Evolutionary conservation across 2,113 vertebrate genomes (phyloP), one percentile per base, ranked within the genome.

Genomic region (Sprattus sprattus): DNA sequence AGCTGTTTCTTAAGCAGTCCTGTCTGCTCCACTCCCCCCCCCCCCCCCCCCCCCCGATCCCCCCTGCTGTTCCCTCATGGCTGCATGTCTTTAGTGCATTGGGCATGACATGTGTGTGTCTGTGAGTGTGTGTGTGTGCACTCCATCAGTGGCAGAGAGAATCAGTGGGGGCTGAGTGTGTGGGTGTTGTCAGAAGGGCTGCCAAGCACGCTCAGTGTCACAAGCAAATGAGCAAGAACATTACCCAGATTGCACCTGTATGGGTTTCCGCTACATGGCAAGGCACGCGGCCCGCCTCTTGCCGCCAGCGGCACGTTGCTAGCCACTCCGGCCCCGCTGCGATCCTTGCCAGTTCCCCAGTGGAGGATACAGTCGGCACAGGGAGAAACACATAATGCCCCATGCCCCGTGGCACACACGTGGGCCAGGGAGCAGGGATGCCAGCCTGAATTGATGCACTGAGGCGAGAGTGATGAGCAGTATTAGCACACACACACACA

Each of bases 1-100:
- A 82, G 64, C 84, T 60, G 47, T 83, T 83, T 64, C 84, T 75
- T 81, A 85, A 71, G 64, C 39, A 85, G 64, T 83, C 20, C 39
- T 46, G 83, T 57, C 32, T 81, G n/a, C 67, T 28, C 67, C 10
- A 11, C 47, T 49, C 47, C 47, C 47, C 47, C 39, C 39, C 39
- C n/a, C n/a, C n/a, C n/a, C n/a, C n/a, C n/a, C n/a, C n/a, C n/a
- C n/a, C n/a, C n/a, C n/a, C n/a, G n/a, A n/a, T n/a, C n/a, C n/a
- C n/a, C n/a, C n/a, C n/a, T n/a, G n/a, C n/a, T n/a, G n/a, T n/a
- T n/a, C n/a, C n/a, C n/a, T n/a, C n/a, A n/a, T n/a, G n/a, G n/a
- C n/a, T n/a, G n/a, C n/a, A n/a, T n/a, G n/a, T n/a, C n/a, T n/a
- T n/a, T n/a, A n/a, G n/a, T n/a, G n/a, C n/a, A n/a, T n/a, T n/a